Evolutionary conservation across 1,140 invertebrate genomes (phyloP), one percentile per base, ranked within the genome.

Genomic region (Elymnias hypermnestra): DNA sequence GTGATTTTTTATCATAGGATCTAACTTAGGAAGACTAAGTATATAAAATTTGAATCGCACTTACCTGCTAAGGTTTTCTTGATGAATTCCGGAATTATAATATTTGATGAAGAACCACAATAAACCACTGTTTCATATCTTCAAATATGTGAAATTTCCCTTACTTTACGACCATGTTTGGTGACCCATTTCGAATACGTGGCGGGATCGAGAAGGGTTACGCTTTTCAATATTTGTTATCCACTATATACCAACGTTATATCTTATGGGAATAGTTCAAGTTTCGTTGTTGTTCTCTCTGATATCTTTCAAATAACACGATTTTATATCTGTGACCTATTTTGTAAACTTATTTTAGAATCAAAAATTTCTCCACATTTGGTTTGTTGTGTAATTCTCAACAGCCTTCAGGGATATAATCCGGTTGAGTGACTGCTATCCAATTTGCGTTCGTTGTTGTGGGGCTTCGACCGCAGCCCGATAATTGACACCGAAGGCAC

Each of bases 181-280:
- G 58, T 70, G 76, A 77, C 73, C 71, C 54, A 77, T 42, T 70
- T 75, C 38, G 53, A 57, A 47, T 55, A 48, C 57, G 68, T 62
- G 61, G 49, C 54, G 66, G 63, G 69, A 71, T 69, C 59, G 59
- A 49, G 55, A 71, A 70, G 71, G 75, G 72, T 76, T 79, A 83
- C 60, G 62, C 63, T 75, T 83, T 68, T 77, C 73, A 79, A 79
- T 79, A 77, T 73, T 74, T 63, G 65, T 66, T 62, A 69, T 50
- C 63, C 63, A 55, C 62, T 57, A 63, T 40, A 38, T 58, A 57
- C 38, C 44, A 57, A 31, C 45, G 39, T 33, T 29, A 40, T 45
- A 54, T 57, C 45, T 54, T 44, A 53, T 53, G 54, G 42, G 51
- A 53, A 61, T 55, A 57, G 57, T 63, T 72, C 48, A 39, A 53